These are phyloP conservation scores for Lumbricus terrestris DNA, from an alignment of 2,888 invertebrate genomes.

Conservation along the genomic window DNA sequence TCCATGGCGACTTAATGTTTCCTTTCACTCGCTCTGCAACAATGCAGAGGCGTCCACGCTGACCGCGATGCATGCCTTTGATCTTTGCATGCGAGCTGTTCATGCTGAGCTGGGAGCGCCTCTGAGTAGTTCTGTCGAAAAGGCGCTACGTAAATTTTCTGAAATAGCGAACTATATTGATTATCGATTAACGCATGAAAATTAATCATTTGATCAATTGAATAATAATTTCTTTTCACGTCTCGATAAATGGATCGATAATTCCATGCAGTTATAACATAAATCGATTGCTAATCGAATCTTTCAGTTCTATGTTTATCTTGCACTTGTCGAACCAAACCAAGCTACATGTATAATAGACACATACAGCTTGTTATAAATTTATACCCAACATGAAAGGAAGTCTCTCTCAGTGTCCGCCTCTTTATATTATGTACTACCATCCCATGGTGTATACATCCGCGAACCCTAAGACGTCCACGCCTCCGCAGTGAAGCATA, in stretches of 20 bases:
- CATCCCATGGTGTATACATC: too few relatives aligned
- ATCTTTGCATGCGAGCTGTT: too few relatives aligned
- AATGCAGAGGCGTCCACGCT: too few relatives aligned
- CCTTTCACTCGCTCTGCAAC: too few relatives aligned
- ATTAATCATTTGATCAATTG: not conserved
- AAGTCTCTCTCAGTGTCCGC: not conserved
- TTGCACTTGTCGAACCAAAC: not conserved
- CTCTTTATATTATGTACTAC: not conserved
- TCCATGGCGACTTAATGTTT: too few relatives aligned
- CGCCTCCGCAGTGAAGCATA: not conserved
- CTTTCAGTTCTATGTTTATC: not conserved
- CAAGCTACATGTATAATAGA: too few relatives aligned
- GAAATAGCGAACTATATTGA: not conserved
- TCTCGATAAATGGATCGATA: not conserved
- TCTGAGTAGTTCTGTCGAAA: too few relatives aligned
- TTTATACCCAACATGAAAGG: not conserved
- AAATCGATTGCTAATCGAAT: not conserved
- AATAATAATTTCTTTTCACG: not conserved
- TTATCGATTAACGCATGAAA: not conserved
- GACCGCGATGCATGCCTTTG: too few relatives aligned
- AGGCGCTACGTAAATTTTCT: too few relatives aligned
- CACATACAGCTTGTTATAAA: not conserved
- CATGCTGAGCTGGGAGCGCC: too few relatives aligned
- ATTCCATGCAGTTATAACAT: not conserved
- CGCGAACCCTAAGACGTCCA: not conserved